Base-by-base conservation (phyloP, 2,888 invertebrate species). In the Ormyrus thymus region DNA sequence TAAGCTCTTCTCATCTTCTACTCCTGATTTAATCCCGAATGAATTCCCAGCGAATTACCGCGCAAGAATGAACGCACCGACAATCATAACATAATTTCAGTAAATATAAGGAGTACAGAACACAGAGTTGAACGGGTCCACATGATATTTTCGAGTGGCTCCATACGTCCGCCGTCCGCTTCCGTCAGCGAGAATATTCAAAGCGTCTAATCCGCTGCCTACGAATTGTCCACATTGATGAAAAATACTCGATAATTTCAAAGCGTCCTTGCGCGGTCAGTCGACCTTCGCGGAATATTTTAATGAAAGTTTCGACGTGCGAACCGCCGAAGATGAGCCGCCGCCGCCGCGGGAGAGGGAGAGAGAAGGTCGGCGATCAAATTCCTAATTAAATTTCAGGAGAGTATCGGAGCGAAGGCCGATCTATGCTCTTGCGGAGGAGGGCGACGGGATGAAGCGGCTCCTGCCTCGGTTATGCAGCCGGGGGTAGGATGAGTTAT, bases 351-450 rank as follows among this genome's bases (percentile, higher is more conserved):
- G 29, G 3, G 29, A 29, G 29, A 29, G 29, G 50, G 9, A 53
- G 43, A 45, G 46, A 50, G 50, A 70, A 70, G 50, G 59, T 56
- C 50, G 43, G n/a, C 56, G 59, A 46, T 56, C 13, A 68, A 66
- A 66, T 55, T 66, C 53, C 64, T 64, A 65, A 76, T 71, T 65
- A 59, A 65, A 76, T 65, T 76, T 71, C 56, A 64, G 50, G 13
- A n/a, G 7, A 8, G 15, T 15, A 46, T 46, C 43, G 15, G n/a
- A n/a, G 45, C 53, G 59, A 72, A 72, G 72, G 53, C 10, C 46
- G 46, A 72, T 59, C 51, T 5, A 15, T 46, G 48, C 1, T 59
- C 10, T n/a, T 15, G 5, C 29, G 15, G n/a, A 70, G 29, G 29
- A 29, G 29, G 29, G 29, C 29, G 29, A 29, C 29, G 45, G 43